Percentiles rank a stretch among this genome's conserved stretches.
These are phyloP conservation scores for Halictus quadricinctus DNA, from an alignment of 2,888 invertebrate species.

Conservation along the genomic window DNA sequence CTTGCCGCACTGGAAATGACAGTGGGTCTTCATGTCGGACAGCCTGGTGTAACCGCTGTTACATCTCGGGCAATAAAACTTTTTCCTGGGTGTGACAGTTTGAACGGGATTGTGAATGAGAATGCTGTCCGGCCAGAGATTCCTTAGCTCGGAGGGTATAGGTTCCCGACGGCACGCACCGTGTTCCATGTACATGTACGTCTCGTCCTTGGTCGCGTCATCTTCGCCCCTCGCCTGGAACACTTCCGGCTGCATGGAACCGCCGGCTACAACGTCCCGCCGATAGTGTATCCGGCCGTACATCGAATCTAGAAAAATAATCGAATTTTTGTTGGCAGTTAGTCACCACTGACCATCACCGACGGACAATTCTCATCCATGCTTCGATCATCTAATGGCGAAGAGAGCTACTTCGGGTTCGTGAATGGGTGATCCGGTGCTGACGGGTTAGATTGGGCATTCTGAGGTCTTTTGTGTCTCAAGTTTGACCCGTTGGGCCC, in stretches of 20 bases:
- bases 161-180: conserved; percentile 44
- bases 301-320: conserved; percentile 69
- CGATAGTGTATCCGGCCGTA: conserved; percentile 60
- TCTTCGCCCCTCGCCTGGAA: conserved; percentile 58
- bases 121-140: conserved; percentile 68
- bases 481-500: not conserved
- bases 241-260: conserved; percentile 35
- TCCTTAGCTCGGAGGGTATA: conserved; percentile 38
- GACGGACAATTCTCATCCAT: conserved; percentile 51
- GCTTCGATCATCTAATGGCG: conserved; percentile 51
- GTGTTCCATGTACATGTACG: conserved; percentile 50
- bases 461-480: not conserved
- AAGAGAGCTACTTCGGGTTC: conserved; percentile 16
- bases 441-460: not conserved
- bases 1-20: conserved; percentile 81
- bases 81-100: conserved; percentile 51
- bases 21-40: conserved; percentile 79
- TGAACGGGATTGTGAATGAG: conserved; percentile 35
- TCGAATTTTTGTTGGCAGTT: conserved; percentile 58
- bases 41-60: conserved; percentile 69
- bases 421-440: not conserved
- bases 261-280: conserved; percentile 47
- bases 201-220: conserved; percentile 47
- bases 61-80: conserved; percentile 71
- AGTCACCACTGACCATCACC: conserved; percentile 25